These are phyloP conservation scores for Bombus fervidus DNA, from an alignment of 1,140 invertebrate species.

Conservation along the genomic window DNA sequence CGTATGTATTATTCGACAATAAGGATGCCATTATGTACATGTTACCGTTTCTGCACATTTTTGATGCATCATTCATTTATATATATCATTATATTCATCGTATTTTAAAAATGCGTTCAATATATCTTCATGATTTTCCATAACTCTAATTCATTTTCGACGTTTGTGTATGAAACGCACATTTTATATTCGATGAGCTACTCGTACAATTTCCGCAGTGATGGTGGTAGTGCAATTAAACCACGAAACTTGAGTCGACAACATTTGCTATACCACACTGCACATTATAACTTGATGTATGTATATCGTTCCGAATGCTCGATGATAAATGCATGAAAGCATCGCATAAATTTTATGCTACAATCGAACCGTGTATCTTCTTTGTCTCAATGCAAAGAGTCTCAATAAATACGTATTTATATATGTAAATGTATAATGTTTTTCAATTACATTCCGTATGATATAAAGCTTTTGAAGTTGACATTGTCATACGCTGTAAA, in stretches of 20 bases:
- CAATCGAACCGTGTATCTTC: background rate
- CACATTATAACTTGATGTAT: slow-evolving; percentile 55
- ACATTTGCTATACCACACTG: slow-evolving; percentile 32
- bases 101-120: background rate
- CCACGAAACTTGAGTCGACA: slow-evolving; percentile 70
- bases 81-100: background rate
- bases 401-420: slow-evolving; percentile 2
- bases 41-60: background rate
- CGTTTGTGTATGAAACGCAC: background rate
- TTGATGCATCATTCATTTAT: background rate
- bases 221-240: slow-evolving; percentile 69
- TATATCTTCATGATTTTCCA: background rate
- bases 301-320: slow-evolving; percentile 27
- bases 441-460: background rate
- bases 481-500: background rate
- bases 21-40: background rate
- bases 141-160: background rate
- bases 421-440: background rate
- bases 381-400: background rate
- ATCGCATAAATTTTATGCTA: slow-evolving; percentile 28
- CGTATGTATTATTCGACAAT: background rate
- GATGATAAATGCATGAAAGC: slow-evolving; percentile 66
- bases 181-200: slow-evolving; percentile 25
- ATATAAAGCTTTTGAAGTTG: background rate
- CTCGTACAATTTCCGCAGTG: slow-evolving; percentile 18